These are phyloP conservation scores for Branchipolynoe longqiensis DNA, from an alignment of 2,888 invertebrate genomes.

Conservation along the genomic window DNA sequence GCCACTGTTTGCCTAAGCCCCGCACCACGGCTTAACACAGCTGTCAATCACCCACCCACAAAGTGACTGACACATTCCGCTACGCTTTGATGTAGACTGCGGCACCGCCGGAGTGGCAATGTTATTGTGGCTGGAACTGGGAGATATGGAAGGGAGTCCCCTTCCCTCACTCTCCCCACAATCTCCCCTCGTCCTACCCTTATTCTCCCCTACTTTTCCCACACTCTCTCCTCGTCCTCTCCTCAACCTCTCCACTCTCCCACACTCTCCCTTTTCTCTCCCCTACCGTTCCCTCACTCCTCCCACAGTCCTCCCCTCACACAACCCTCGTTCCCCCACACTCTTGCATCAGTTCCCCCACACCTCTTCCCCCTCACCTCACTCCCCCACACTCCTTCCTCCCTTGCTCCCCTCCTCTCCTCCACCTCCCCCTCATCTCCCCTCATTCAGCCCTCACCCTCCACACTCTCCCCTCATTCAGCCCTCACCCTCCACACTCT, in stretches of 20 bases:
- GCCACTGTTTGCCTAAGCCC: conserved; percentile 12
- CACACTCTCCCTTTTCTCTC: not conserved
- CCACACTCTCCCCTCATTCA: too few species aligned
- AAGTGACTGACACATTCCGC: conserved; percentile 60
- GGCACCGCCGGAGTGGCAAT: conserved; percentile 43
- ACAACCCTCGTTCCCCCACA: conserved; percentile 22
- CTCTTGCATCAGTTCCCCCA: not conserved
- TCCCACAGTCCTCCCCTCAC: conserved; percentile 48
- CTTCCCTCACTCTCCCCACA: too few species aligned
- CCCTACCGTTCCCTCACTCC: too few species aligned
- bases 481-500: too few species aligned
- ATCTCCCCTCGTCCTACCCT: too few species aligned
- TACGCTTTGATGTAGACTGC: conserved; percentile 38
- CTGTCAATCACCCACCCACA: conserved; percentile 52
- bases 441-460: too few species aligned
- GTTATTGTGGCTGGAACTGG: conserved; percentile 56
- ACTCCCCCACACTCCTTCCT: too few species aligned
- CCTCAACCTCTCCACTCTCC: not conserved
- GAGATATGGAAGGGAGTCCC: conserved; percentile 46
- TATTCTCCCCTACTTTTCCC: not conserved
- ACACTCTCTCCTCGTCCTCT: not conserved
- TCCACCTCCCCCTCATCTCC: too few species aligned
- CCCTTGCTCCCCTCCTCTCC: too few species aligned
- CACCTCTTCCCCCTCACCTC: too few species aligned
- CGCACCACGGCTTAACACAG: not conserved